These are phyloP conservation scores for Dryadula phaetusa DNA, from an alignment of 2,888 invertebrate genomes.

Conservation along the genomic window DNA sequence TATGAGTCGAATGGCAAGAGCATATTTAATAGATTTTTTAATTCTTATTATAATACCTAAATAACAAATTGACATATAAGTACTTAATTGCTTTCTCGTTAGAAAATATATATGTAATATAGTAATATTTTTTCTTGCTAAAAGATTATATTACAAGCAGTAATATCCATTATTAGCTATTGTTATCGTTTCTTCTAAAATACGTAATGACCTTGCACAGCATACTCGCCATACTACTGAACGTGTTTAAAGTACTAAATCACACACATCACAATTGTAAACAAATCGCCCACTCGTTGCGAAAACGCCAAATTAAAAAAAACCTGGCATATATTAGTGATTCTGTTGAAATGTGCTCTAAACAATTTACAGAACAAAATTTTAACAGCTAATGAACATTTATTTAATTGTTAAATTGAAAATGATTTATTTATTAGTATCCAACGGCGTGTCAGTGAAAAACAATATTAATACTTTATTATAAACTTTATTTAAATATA, in stretches of 20 bases:
- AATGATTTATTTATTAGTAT: conserved; percentile 1
- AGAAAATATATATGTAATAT: not conserved
- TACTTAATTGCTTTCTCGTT: too few species aligned
- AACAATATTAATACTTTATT: not conserved
- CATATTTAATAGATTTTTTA: too few species aligned
- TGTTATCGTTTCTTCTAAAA: conserved; percentile 53
- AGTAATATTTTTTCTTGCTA: conserved; percentile 14
- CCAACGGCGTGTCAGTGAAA: not conserved
- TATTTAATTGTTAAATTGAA: conserved; percentile 24
- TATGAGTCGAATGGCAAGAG: too few species aligned
- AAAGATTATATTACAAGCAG: conserved; percentile 33
- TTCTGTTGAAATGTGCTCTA: conserved; percentile 59
- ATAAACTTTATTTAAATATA: too few species aligned
- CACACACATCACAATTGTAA: conserved; percentile 66
- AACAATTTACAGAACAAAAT: conserved; percentile 59
- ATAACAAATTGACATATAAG: too few species aligned
- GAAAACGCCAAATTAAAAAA: conserved; percentile 57
- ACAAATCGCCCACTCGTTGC: conserved; percentile 67
- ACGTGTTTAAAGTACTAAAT: conserved; percentile 59
- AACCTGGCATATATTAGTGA: conserved; percentile 53
- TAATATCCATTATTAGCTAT: conserved; percentile 47
- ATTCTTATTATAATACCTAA: too few species aligned
- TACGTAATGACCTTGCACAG: conserved; percentile 64
- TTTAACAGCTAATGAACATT: conserved; percentile 42
- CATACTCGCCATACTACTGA: conserved; percentile 54